A percentile compares a stretch with the other conserved stretches of the same genome.
Conservation (phyloP, 92 coral and sea anemone genomes). For the Epizoanthus illoricatus region DNA sequence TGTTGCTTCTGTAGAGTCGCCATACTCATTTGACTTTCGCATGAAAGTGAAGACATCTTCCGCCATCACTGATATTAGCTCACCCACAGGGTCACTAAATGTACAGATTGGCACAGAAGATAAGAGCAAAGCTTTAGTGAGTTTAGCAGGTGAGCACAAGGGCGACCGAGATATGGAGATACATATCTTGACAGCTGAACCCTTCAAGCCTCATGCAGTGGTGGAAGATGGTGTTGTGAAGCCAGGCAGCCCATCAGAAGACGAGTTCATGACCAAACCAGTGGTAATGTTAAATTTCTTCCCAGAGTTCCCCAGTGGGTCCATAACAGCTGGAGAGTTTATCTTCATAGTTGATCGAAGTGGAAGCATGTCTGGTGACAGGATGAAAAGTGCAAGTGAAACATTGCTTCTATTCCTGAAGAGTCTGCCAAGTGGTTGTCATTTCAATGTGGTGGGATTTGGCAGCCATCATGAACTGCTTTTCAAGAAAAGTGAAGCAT, state of each 20-base stretch:
- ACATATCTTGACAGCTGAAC: slow-evolving; percentile 55
- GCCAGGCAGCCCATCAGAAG: slow-evolving; percentile 43
- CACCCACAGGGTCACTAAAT: slow-evolving; percentile 64
- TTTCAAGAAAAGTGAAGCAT: slow-evolving; percentile 60
- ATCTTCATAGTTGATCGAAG: slow-evolving; percentile 90
- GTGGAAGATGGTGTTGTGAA: slow-evolving; percentile 66
- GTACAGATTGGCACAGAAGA: slow-evolving; percentile 52
- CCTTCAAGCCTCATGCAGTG: slow-evolving; percentile 64
- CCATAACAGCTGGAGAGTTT: slow-evolving; percentile 74
- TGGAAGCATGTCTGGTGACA: slow-evolving; percentile 77
- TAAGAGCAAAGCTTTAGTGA: slow-evolving; percentile 49
- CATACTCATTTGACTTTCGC: slow-evolving; percentile 67
- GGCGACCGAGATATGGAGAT: slow-evolving; percentile 60
- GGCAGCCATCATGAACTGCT: slow-evolving; percentile 71
- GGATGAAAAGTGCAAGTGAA: slow-evolving; percentile 65
- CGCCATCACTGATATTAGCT: slow-evolving; percentile 64
- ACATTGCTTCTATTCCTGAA: slow-evolving; percentile 82
- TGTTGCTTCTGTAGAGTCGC: slow-evolving; percentile 60
- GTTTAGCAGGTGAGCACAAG: slow-evolving; percentile 54
- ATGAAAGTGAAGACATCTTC: slow-evolving; percentile 70
- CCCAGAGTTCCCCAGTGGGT: slow-evolving; percentile 72
- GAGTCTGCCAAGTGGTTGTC: slow-evolving; percentile 84
- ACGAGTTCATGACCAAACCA: slow-evolving; percentile 67
- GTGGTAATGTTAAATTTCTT: slow-evolving; percentile 80
- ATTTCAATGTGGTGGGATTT: slow-evolving; percentile 84